A percentile compares a stretch with the other conserved stretches of the same genome.
These are phyloP conservation scores for Palaemon carinicauda DNA, from an alignment of 1,140 invertebrate species.

Conservation along the genomic window DNA sequence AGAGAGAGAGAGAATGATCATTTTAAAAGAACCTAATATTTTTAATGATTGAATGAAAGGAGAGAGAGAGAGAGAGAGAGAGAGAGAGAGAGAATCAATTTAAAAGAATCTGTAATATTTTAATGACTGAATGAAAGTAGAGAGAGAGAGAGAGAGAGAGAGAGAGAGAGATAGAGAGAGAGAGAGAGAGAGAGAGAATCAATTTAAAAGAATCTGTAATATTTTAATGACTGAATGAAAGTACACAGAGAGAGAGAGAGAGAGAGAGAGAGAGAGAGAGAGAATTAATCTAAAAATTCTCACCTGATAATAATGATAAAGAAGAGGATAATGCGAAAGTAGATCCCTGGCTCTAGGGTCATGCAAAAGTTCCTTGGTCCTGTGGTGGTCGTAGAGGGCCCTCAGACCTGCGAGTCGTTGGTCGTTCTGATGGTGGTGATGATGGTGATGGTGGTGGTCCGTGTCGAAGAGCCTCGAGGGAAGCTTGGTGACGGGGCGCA, in stretches of 20 bases:
- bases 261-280: not conserved
- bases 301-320: constrained; percentile 59
- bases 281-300: not conserved
- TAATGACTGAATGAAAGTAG: not conserved
- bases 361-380: constrained; percentile 33
- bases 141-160: not conserved
- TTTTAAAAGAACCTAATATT: not conserved
- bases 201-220: not conserved
- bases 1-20: not conserved
- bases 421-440: constrained; percentile 3
- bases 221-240: too few species aligned
- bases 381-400: constrained; percentile 37
- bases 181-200: not conserved
- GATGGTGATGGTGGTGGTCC: too few species aligned
- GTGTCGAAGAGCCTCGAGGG: not conserved
- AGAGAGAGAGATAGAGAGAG: not conserved
- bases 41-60: too few species aligned
- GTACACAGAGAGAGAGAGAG: not conserved
- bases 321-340: constrained; percentile 52
- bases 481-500: not conserved
- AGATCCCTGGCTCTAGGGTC: constrained; percentile 45
- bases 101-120: too few species aligned
- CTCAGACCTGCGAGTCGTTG: constrained; percentile 4
- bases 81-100: not conserved
- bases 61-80: not conserved